Evolutionary conservation across 2,113 vertebrate genomes (phyloP).

Genomic region (Notarius quadriscutis): DNA sequence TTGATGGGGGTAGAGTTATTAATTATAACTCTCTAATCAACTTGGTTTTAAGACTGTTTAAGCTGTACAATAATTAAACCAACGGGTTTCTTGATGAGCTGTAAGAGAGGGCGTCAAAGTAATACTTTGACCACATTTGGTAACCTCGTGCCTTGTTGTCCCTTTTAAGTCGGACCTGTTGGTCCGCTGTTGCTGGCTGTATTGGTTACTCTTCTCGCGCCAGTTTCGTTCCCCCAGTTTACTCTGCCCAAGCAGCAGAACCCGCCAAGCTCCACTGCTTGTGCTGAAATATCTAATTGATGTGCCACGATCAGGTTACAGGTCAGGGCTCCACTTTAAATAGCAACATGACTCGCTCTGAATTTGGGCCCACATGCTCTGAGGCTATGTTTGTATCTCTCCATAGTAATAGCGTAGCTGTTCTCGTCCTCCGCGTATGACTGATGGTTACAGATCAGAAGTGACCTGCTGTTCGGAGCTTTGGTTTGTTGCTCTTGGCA

Average conservation of each 20-base stretch:
- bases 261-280: constrained; percentile 28
- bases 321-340: constrained; percentile 54
- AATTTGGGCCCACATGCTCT: constrained; percentile 26
- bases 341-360: constrained; percentile 42
- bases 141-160: no score
- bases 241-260: constrained; percentile 15
- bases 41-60: background rate
- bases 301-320: constrained; percentile 54
- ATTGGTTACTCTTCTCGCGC: background rate
- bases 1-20: background rate
- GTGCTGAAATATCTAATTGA: constrained; percentile 54
- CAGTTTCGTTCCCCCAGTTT: background rate
- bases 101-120: background rate
- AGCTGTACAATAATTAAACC: background rate
- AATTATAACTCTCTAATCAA: background rate
- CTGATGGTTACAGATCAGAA: background rate
- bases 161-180: background rate
- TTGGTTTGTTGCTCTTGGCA: background rate
- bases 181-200: background rate
- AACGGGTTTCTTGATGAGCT: background rate
- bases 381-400: constrained; percentile 25
- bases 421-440: background rate
- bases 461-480: background rate
- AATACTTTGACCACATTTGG: background rate
- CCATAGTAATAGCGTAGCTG: constrained; percentile 30